Conservation (phyloP, 1,140 invertebrate genomes). For the Archegozetes longisetosus region DNA sequence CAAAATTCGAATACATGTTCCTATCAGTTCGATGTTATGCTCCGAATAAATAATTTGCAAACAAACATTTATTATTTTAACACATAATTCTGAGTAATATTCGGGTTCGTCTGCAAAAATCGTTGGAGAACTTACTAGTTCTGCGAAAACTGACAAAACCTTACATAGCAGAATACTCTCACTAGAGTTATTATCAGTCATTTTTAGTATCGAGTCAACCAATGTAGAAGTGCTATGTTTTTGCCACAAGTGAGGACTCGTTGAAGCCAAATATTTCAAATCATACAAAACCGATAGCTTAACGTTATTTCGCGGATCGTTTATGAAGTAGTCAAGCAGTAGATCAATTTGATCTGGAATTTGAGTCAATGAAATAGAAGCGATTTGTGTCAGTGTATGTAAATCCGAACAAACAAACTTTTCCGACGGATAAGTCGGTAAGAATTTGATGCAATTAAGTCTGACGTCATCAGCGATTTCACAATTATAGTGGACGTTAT, state of each 20-base stretch:
- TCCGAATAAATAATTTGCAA: not conserved
- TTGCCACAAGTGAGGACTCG: conserved; percentile 57
- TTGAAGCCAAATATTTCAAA: conserved; percentile 52
- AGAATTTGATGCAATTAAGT: conserved; percentile 55
- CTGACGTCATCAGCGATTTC: conserved; percentile 54
- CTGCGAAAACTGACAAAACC: not conserved
- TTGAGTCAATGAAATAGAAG: conserved; percentile 70
- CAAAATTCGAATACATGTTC: conserved; percentile 6
- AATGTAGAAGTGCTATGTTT: conserved; percentile 1
- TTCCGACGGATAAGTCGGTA: conserved; percentile 62
- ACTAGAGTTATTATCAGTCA: not conserved
- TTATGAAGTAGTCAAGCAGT: conserved; percentile 38
- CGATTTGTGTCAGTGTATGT: conserved; percentile 68
- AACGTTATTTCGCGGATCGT: conserved; percentile 48
- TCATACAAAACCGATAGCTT: conserved; percentile 55
- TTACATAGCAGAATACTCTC: not conserved
- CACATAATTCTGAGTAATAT: not conserved
- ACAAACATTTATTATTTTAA: not conserved
- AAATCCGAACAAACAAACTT: conserved; percentile 74
- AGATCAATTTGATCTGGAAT: conserved; percentile 60
- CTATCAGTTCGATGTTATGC: not conserved
- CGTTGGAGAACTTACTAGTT: conserved; percentile 5
- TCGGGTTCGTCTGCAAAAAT: conserved; percentile 4
- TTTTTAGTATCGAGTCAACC: not conserved
- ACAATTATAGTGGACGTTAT: conserved; percentile 86